Evolutionary conservation across 2,113 vertebrate species (phyloP).

Genomic region (Gymnobelideus leadbeateri): DNA sequence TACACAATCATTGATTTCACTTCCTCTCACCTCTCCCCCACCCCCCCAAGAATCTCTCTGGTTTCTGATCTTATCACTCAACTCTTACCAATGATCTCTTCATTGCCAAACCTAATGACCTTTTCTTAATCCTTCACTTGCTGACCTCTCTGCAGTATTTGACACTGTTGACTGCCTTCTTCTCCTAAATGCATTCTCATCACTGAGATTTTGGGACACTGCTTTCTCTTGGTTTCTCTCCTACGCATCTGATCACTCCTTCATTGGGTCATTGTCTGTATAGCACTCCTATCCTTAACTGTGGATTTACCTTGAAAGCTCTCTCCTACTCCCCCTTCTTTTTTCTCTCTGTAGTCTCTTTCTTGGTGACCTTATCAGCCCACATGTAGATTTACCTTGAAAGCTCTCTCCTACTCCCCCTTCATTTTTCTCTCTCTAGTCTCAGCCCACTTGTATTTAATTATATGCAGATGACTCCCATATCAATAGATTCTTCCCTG

Average conservation of each 20-base stretch:
- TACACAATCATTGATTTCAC: not conserved
- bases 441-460: not conserved
- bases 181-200: no score
- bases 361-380: not conserved
- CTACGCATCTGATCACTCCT: not conserved
- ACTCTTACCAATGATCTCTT: not conserved
- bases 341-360: not conserved
- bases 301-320: not conserved
- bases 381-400: not conserved
- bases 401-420: not conserved
- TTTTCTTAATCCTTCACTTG: not conserved
- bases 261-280: not conserved
- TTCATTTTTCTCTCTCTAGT: not conserved
- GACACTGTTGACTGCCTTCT: not conserved
- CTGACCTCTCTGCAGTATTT: not conserved
- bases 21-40: not conserved
- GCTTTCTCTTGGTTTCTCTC: not conserved
- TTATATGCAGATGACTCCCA: not conserved
- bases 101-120: no score
- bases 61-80: not conserved
- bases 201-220: not conserved
- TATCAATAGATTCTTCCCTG: not conserved
- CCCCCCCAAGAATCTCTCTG: not conserved
- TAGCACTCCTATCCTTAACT: not conserved
- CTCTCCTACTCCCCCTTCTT: not conserved